Base-by-base conservation (phyloP, 2,888 invertebrate species). In the Epinotia demarniana region DNA sequence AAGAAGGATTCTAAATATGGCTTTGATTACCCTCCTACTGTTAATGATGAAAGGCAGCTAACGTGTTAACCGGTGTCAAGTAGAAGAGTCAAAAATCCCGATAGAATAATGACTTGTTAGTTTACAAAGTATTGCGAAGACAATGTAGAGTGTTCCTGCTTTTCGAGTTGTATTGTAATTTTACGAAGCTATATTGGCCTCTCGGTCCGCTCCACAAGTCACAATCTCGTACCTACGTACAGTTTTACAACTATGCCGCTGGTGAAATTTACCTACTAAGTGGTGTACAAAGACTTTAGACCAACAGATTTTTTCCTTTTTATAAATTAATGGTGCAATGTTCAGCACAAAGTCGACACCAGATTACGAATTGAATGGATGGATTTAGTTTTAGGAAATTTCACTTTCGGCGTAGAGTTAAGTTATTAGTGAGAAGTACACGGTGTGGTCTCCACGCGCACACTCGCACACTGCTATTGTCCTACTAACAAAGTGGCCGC, bases 361-460 rank as follows among this genome's bases (percentile, higher is more conserved):
- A n/a, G n/a, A n/a, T n/a, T 53, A 8, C 53, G 53, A n/a, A 8
- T n/a, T 8, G 53, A 8, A n/a, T 53, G n/a, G n/a, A n/a, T 8
- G 8, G 6, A n/a, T 53, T 46, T 13, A n/a, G 2, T 66, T 55
- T 19, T 64, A 27, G 23, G 23, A 3, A 39, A n/a, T 75, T 71
- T 75, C 58, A 71, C 70, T 70, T 33, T 13, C 27, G 75, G 70
- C 53, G 33, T 0, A 46, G 11, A 19, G 27, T 72, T 66, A 13
- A 53, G 53, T 16, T 16, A 66, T 70, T 60, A 75, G 82, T 87
- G 84, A 85, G 84, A 84, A 64, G 66, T 60, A 90, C 92, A 92
- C 92, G 90, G 92, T 92, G 92, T 92, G 92, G 92, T 89, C 88
- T 90, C 89, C 91, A 90, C 92, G 92, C 91, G 88, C 91, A 90